These are phyloP conservation scores for Clepsis dumicolana DNA, from an alignment of 2,888 invertebrate genomes.

Conservation along the genomic window DNA sequence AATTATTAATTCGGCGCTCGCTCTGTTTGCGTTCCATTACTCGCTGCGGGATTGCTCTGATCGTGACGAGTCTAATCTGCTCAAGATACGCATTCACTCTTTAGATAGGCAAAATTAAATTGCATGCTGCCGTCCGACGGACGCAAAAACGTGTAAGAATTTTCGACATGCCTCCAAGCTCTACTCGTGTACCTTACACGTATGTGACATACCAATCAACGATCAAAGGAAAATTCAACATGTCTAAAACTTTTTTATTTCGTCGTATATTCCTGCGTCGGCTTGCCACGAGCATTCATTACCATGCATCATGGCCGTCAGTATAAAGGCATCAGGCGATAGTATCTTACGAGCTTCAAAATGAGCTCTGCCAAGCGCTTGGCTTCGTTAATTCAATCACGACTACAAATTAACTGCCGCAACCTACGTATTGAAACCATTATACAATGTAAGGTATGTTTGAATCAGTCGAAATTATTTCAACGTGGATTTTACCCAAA, in stretches of 20 bases:
- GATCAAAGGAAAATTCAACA: neutral
- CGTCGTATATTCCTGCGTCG: neutral
- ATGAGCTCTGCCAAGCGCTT: slow-evolving; percentile 60
- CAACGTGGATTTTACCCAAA: slow-evolving; percentile 1
- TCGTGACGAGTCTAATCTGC: slow-evolving; percentile 38
- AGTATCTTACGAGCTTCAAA: slow-evolving; percentile 67
- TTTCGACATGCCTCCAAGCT: neutral
- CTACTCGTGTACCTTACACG: neutral
- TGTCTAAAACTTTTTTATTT: neutral
- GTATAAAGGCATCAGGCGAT: slow-evolving; percentile 59
- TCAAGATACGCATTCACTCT: slow-evolving; percentile 28
- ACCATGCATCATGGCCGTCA: slow-evolving; percentile 50
- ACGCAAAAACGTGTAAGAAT: slow-evolving; percentile 18
- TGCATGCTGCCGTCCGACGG: slow-evolving; percentile 28
- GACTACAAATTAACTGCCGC: slow-evolving; percentile 71
- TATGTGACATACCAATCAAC: neutral
- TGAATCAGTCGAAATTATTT: slow-evolving; percentile 1
- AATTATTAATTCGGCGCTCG: slow-evolving; percentile 57
- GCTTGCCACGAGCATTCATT: slow-evolving; percentile 50
- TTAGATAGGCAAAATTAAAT: slow-evolving; percentile 39
- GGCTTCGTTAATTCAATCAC: slow-evolving; percentile 76
- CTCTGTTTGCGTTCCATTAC: slow-evolving; percentile 63
- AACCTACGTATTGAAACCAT: slow-evolving; percentile 57
- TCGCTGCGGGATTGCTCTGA: slow-evolving; percentile 40
- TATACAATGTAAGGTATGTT: slow-evolving; percentile 10